Conservation (phyloP, 2,797 vertebrate species). For the Borostomias antarcticus region DNA sequence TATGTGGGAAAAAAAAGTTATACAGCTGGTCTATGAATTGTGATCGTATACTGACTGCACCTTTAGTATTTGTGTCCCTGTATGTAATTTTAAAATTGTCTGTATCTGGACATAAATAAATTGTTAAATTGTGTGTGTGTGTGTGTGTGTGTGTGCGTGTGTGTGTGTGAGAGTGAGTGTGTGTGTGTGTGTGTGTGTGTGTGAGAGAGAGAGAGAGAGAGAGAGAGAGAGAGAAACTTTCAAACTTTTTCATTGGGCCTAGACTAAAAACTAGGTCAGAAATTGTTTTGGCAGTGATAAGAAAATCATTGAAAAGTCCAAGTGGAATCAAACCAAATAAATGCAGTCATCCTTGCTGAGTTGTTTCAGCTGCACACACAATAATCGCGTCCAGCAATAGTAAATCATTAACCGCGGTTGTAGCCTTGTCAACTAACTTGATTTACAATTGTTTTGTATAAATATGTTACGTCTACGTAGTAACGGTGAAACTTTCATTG, state of each 20-base stretch:
- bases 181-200: background rate
- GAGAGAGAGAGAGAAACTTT: background rate
- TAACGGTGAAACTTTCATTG: conserved; percentile 35
- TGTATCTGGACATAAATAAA: no score
- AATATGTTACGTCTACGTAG: background rate
- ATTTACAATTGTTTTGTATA: no score
- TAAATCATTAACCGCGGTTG: conserved; percentile 60
- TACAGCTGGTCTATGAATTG: no score
- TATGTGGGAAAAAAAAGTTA: no score
- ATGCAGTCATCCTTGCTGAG: background rate
- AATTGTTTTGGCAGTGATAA: background rate
- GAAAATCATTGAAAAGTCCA: background rate
- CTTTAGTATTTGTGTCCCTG: no score
- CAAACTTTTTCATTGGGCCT: background rate
- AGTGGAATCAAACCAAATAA: no score
- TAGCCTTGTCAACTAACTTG: background rate
- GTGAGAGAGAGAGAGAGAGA: background rate
- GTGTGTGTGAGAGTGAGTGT: background rate
- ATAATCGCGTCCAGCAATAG: conserved; percentile 47
- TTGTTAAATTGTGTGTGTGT: no score
- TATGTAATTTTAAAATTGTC: no score
- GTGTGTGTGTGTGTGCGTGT: background rate
- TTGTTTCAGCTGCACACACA: conserved; percentile 43
- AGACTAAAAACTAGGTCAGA: no score
- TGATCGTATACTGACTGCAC: no score